Percentiles rank a stretch among this genome's conserved stretches.
These are phyloP conservation scores for Harpalus rufipes DNA, from an alignment of 2,888 invertebrate species.

Conservation along the genomic window DNA sequence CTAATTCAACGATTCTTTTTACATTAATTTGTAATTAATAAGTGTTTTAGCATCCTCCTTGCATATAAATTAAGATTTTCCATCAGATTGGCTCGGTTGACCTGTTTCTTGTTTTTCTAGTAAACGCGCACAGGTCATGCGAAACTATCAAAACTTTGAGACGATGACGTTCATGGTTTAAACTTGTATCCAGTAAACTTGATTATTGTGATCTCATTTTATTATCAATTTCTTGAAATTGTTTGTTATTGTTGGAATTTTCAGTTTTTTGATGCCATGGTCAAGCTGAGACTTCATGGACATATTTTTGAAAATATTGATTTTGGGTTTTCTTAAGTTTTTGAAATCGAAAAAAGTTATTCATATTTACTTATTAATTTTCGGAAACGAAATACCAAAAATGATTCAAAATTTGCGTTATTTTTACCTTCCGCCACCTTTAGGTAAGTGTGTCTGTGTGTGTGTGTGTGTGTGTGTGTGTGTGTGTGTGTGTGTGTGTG, in stretches of 20 bases:
- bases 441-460: too few species aligned
- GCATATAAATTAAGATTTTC: slow-evolving; percentile 33
- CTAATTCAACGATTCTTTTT: neutral
- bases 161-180: slow-evolving; percentile 38
- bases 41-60: neutral
- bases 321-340: neutral
- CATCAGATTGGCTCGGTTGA: slow-evolving; percentile 35
- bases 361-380: too few species aligned
- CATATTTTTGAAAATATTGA: neutral
- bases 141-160: slow-evolving; percentile 21
- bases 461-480: too few species aligned
- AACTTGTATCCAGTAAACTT: slow-evolving; percentile 36
- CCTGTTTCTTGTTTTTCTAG: slow-evolving; percentile 55
- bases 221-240: slow-evolving; percentile 46
- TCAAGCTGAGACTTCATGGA: neutral
- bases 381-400: too few species aligned
- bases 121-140: slow-evolving; percentile 44
- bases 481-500: too few species aligned
- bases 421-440: too few species aligned
- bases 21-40: slow-evolving; percentile 2
- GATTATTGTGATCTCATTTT: slow-evolving; percentile 47
- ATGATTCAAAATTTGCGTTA: too few species aligned
- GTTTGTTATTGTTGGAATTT: slow-evolving; percentile 38
- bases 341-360: too few species aligned
- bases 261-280: slow-evolving; percentile 39